Evolutionary conservation across 2,888 invertebrate genomes (phyloP), one percentile per base, ranked within the genome.

Genomic region (Schizaphis graminum): DNA sequence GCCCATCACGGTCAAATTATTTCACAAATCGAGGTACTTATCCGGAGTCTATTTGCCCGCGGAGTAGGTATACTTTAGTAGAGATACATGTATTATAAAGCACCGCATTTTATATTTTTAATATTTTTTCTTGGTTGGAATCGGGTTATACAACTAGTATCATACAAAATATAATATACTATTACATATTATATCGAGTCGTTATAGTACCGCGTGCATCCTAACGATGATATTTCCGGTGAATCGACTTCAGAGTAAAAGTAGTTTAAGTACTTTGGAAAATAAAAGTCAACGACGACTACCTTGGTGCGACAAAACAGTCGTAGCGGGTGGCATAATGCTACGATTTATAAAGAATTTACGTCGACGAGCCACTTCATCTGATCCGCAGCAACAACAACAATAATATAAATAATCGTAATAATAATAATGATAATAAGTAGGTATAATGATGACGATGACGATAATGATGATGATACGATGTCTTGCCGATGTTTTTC

Each of bases 381-480:
- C 28, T 89, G 89, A 57, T 57, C 26, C 57, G 44, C 13, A 57
- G 4, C 26, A 26, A 41, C 56, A 41, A 44, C 26, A 57, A n/a
- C n/a, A 67, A 67, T 16, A 67, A 21, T 41, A 77, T 35, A 77
- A 77, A 77, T 77, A 77, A 77, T 77, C 35, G 35, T 13, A 89
- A 57, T 41, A 57, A 61, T 8, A 7, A 57, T 13, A 44, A 44
- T n/a, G 16, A 44, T 41, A 24, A 41, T 89, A 44, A 47, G 26
- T 89, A 44, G n/a, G 26, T 26, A 5, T 26, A 89, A 57, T 44
- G 26, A 26, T 56, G 41, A 56, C 41, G 57, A 44, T 44, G 44
- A 57, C 44, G 41, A 57, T 77, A 21, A 77, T 77, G 21, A 77
- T 35, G 21, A 21, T 21, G 26, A 92, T 84, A 95, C 95, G 94